Conservation (phyloP, 2,113 vertebrate genomes). For the Nyctereutes procyonoides region DNA sequence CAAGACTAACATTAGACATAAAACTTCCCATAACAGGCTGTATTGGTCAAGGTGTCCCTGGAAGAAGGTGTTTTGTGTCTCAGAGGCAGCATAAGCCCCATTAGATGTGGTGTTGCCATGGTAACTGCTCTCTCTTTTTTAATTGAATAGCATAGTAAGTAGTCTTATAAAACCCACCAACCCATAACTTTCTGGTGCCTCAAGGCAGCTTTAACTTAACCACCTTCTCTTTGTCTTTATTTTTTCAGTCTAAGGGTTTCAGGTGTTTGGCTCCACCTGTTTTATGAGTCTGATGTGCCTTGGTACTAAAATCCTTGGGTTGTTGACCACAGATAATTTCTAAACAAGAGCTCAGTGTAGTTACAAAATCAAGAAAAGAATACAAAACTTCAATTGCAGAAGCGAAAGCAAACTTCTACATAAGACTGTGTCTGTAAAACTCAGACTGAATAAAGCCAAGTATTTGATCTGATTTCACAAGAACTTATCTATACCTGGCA, state of each 20-base stretch:
- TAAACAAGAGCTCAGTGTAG: conserved; percentile 9
- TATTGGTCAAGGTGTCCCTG: conserved; percentile 88
- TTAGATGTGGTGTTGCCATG: conserved; percentile 89
- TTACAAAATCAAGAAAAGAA: conserved; percentile 53
- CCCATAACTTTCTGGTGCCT: conserved; percentile 86
- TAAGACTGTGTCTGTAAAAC: not conserved
- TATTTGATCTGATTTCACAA: conserved; percentile 17
- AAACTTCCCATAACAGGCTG: conserved; percentile 85
- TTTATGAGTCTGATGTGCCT: conserved; percentile 60
- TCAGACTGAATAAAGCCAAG: not conserved
- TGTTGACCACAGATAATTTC: conserved; percentile 64
- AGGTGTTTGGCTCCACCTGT: conserved; percentile 75
- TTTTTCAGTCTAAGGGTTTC: conserved; percentile 64
- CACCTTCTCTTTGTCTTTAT: conserved; percentile 86
- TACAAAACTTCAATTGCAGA: conserved; percentile 1
- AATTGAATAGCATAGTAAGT: conserved; percentile 89
- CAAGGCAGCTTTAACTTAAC: conserved; percentile 86
- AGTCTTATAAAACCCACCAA: conserved; percentile 90
- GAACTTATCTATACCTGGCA: not conserved
- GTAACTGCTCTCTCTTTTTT: conserved; percentile 82
- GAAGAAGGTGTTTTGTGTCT: conserved; percentile 89
- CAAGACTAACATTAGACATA: conserved; percentile 82
- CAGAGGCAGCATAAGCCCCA: conserved; percentile 88
- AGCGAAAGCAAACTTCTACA: conserved; percentile 27
- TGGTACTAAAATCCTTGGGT: conserved; percentile 51